Percentiles rank a stretch among this genome's conserved stretches.
Evolutionary conservation across 2,888 invertebrate species (phyloP).

Genomic region (Parasteatoda lunata): DNA sequence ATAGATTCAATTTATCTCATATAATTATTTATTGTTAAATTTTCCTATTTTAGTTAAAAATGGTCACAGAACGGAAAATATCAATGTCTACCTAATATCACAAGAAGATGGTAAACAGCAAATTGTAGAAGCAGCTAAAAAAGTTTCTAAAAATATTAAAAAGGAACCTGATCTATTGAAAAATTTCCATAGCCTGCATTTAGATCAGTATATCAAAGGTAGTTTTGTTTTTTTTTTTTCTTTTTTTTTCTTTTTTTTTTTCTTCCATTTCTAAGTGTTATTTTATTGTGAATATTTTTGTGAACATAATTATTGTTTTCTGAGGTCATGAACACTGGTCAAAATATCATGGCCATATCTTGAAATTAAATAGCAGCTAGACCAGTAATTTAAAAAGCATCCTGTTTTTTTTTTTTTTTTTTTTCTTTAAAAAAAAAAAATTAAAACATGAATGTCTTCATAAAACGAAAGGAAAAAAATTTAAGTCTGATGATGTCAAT

Average conservation of each 20-base stretch:
- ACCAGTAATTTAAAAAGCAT: too few species aligned
- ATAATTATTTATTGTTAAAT: background rate
- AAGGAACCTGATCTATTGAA: constrained; percentile 34
- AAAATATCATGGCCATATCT: too few species aligned
- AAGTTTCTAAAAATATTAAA: constrained; percentile 35
- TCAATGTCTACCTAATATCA: constrained; percentile 52
- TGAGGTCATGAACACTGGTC: too few species aligned
- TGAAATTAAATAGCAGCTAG: too few species aligned
- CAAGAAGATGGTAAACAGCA: constrained; percentile 49
- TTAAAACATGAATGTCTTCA: too few species aligned
- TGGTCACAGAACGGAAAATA: constrained; percentile 47
- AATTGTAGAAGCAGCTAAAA: constrained; percentile 51
- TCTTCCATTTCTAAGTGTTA: background rate
- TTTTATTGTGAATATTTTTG: background rate
- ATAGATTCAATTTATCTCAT: background rate
- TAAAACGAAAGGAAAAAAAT: too few species aligned
- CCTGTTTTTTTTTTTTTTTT: too few species aligned
- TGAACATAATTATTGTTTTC: too few species aligned
- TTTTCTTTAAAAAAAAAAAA: too few species aligned
- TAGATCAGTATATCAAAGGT: constrained; percentile 57
- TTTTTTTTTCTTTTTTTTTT: background rate
- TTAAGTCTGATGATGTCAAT: too few species aligned
- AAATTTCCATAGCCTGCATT: constrained; percentile 49
- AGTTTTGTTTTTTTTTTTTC: background rate
- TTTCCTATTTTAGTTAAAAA: constrained; percentile 36